Percentiles rank a stretch among this genome's conserved stretches.
Conservation (phyloP, 2,797 vertebrate genomes). For the Pangasius sanitwongsei region DNA sequence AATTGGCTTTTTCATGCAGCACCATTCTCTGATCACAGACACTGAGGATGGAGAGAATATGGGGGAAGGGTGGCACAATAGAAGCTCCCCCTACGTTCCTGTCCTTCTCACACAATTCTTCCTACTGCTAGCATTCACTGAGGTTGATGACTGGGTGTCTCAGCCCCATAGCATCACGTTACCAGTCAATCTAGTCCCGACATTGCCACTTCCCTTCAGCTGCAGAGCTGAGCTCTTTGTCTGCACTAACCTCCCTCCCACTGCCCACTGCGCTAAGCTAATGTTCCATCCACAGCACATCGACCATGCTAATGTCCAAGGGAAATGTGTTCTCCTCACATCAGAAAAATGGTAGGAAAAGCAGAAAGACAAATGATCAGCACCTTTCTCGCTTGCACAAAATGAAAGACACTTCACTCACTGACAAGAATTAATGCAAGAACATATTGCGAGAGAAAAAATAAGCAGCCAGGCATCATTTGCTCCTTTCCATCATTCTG, state of each 20-base stretch:
- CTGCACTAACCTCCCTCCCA: conserved; percentile 46
- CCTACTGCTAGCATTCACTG: conserved; percentile 10
- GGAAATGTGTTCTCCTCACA: conserved; percentile 47
- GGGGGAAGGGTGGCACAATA: conserved; percentile 61
- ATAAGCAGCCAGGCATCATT: conserved; percentile 35
- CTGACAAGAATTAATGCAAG: conserved; percentile 53
- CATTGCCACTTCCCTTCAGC: conserved; percentile 61
- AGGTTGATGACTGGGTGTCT: conserved; percentile 38
- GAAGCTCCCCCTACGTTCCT: conserved; percentile 55
- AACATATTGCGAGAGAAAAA: conserved; percentile 35
- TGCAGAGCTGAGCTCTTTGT: conserved; percentile 56
- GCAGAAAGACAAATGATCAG: conserved; percentile 40
- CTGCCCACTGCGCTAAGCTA: conserved; percentile 42
- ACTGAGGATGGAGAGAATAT: conserved; percentile 33
- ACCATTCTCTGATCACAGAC: conserved; percentile 54
- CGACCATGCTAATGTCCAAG: conserved; percentile 26
- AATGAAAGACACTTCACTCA: conserved; percentile 38
- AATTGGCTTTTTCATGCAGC: conserved; percentile 64
- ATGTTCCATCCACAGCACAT: conserved; percentile 22
- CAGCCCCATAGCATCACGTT: conserved; percentile 60
- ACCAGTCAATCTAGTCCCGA: conserved; percentile 57
- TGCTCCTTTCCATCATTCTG: conserved; percentile 10
- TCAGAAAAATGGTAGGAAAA: conserved; percentile 39
- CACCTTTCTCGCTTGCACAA: conserved; percentile 1
- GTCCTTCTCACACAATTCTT: conserved; percentile 49